phyloP scores from a whole-genome alignment of 1,140 invertebrate genomes.

The Bursaphelenchus mucronatus region DNA sequence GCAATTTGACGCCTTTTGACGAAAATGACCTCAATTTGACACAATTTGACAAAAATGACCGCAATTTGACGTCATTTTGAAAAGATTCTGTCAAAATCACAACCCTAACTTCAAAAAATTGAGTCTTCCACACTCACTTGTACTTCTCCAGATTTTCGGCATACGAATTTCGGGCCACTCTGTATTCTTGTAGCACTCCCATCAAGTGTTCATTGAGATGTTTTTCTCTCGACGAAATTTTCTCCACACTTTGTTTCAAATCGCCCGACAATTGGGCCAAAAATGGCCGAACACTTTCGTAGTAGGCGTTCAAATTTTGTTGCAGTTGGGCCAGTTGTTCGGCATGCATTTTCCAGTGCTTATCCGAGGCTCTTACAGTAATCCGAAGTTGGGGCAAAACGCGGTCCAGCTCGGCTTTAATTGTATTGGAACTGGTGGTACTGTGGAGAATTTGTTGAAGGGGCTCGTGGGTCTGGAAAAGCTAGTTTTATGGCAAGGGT shows the following conservation, averaged over 20 bases:
- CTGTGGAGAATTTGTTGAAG: conserved; percentile 30
- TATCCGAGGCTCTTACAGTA: conserved; percentile 23
- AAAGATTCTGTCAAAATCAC: too few species aligned
- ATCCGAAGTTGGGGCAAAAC: conserved; percentile 20
- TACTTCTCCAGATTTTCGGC: conserved; percentile 32
- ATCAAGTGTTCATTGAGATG: conserved; percentile 81
- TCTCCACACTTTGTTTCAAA: conserved; percentile 74
- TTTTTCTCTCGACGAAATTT: conserved; percentile 77
- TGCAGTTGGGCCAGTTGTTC: conserved; percentile 79
- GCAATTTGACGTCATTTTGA: too few species aligned
- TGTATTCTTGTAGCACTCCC: conserved; percentile 65
- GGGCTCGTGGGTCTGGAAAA: conserved; percentile 5
- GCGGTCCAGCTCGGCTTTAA: conserved; percentile 21
- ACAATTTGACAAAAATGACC: conserved; percentile 63
- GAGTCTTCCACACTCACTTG: not conserved
- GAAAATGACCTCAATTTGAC: too few species aligned
- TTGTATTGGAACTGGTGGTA: conserved; percentile 4
- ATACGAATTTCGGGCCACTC: conserved; percentile 23
- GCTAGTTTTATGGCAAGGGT: not conserved
- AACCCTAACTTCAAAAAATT: too few species aligned
- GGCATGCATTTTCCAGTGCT: conserved; percentile 78
- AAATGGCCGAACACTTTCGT: conserved; percentile 70
- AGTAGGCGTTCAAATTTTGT: conserved; percentile 68
- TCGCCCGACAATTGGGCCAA: conserved; percentile 74
- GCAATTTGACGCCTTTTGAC: too few species aligned